A percentile compares a stretch with the other conserved stretches of the same genome.
Conservation (phyloP, 2,888 invertebrate genomes). For the Alloplasta piceator region DNA sequence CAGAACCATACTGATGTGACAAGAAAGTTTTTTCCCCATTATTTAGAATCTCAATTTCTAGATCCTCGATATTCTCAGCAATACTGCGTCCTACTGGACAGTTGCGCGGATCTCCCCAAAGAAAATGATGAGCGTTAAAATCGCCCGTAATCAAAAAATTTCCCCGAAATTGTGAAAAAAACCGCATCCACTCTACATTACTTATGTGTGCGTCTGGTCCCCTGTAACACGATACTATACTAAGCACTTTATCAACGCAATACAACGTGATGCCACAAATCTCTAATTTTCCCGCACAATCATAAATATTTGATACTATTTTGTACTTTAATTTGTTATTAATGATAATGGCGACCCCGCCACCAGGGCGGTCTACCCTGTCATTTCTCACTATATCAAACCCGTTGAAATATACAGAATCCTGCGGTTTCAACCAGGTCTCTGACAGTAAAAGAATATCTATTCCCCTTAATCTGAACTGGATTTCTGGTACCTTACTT, state of each 20-base stretch:
- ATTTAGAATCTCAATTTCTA: too few relatives aligned
- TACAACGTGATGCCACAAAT: constrained; percentile 32
- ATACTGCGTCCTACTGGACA: constrained; percentile 1
- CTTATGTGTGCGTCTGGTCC: not conserved
- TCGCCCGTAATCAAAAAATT: constrained; percentile 20
- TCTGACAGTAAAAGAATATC: constrained; percentile 38
- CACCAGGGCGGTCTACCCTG: not conserved
- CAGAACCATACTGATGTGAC: too few relatives aligned
- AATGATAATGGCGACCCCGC: constrained; percentile 31
- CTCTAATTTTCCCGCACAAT: constrained; percentile 41
- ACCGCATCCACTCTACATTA: constrained; percentile 16
- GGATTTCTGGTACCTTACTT: constrained; percentile 25
- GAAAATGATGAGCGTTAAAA: constrained; percentile 33
- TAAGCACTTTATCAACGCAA: constrained; percentile 15
- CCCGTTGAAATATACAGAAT: not conserved
- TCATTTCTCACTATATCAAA: constrained; percentile 42
- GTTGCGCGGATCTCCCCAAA: constrained; percentile 27
- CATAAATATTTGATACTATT: not conserved
- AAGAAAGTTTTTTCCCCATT: too few relatives aligned
- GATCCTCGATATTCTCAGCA: too few relatives aligned
- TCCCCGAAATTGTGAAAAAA: constrained; percentile 40
- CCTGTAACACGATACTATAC: constrained; percentile 21
- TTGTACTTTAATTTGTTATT: constrained; percentile 27
- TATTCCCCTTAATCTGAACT: constrained; percentile 1
- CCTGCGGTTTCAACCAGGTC: constrained; percentile 20